phyloP scores from a whole-genome alignment of 2,888 invertebrate genomes.

The Latheticus oryzae region DNA sequence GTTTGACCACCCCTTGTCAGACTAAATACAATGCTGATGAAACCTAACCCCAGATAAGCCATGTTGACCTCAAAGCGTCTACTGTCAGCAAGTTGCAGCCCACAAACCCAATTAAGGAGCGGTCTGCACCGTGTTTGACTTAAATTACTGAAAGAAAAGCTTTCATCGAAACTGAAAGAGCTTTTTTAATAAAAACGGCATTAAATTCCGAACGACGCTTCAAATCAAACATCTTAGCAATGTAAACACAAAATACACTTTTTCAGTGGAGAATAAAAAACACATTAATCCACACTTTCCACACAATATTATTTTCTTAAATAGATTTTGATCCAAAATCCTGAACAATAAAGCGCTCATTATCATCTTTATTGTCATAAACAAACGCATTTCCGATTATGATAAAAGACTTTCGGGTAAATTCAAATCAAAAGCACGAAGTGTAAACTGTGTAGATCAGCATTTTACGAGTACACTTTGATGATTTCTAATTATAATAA shows the following conservation, averaged over 20 bases:
- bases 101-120: constrained; percentile 25
- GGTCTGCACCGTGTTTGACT: constrained; percentile 20
- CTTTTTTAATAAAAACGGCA: not conserved
- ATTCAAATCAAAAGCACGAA: no score
- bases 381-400: no score
- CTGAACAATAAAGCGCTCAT: no score
- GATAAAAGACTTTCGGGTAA: no score
- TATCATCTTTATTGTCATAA: no score
- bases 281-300: not conserved
- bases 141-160: constrained; percentile 10
- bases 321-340: not conserved
- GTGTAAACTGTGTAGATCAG: no score
- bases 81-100: constrained; percentile 21
- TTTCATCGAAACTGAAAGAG: constrained; percentile 6
- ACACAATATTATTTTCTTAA: not conserved
- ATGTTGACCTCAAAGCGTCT: constrained; percentile 23
- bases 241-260: no score
- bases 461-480: no score
- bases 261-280: no score
- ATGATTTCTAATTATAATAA: no score
- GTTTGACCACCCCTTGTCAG: constrained; percentile 23
- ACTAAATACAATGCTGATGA: constrained; percentile 24
- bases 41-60: constrained; percentile 27
- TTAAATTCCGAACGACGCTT: not conserved
- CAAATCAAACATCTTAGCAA: not conserved